These are phyloP conservation scores for Branchinecta sandiegonensis DNA, from an alignment of 2,888 invertebrate genomes.

Conservation along the genomic window DNA sequence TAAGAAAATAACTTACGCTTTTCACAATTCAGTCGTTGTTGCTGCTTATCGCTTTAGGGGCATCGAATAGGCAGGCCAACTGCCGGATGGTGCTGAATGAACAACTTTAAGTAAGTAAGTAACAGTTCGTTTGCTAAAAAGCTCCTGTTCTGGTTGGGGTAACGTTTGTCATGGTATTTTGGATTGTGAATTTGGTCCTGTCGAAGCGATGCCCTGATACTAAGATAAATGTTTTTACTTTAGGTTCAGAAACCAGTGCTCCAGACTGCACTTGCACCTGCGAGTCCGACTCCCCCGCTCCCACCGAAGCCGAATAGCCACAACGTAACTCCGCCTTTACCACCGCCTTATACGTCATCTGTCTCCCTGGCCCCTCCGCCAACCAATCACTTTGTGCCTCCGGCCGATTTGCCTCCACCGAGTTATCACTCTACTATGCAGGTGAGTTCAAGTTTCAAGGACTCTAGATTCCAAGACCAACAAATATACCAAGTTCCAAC, in stretches of 20 bases:
- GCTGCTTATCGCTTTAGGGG: too few relatives aligned
- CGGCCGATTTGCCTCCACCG: constrained; percentile 59
- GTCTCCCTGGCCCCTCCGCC: constrained; percentile 34
- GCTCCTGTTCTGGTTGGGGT: too few relatives aligned
- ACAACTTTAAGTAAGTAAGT: too few relatives aligned
- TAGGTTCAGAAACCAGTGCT: constrained; percentile 74
- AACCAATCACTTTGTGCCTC: constrained; percentile 39
- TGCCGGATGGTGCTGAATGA: too few relatives aligned
- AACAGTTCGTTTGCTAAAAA: too few relatives aligned
- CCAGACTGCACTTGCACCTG: constrained; percentile 88
- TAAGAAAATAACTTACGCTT: too few relatives aligned
- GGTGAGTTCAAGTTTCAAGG: constrained; percentile 34
- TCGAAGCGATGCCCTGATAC: not conserved
- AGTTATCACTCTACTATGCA: constrained; percentile 85
- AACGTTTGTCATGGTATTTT: too few relatives aligned
- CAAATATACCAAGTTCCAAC: too few relatives aligned
- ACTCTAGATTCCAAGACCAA: too few relatives aligned
- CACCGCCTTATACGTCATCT: constrained; percentile 65
- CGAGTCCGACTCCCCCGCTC: constrained; percentile 43
- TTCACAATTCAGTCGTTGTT: too few relatives aligned
- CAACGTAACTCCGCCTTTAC: constrained; percentile 43
- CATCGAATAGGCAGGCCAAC: too few relatives aligned
- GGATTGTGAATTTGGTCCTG: not conserved
- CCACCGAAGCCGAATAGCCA: constrained; percentile 26
- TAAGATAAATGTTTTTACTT: not conserved